Conservation (phyloP, 2,797 vertebrate genomes). For the Mus caroli region DNA sequence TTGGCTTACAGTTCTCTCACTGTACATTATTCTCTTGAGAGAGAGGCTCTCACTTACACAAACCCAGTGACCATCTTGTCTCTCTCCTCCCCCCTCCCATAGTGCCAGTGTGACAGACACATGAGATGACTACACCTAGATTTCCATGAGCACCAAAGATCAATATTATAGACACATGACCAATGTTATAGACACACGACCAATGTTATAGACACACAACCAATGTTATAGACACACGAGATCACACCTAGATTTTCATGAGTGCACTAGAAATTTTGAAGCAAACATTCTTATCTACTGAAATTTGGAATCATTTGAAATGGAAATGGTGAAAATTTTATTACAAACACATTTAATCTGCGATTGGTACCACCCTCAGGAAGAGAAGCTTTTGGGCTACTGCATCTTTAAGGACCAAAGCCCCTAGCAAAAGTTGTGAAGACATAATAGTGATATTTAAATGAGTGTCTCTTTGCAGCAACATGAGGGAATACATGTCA, state of each 20-base stretch:
- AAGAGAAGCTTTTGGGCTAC: not conserved
- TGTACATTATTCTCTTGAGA: not conserved
- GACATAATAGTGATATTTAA: conserved; percentile 22
- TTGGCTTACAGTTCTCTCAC: not conserved
- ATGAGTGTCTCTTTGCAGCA: conserved; percentile 21
- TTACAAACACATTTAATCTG: conserved; percentile 30
- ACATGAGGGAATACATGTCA: not conserved
- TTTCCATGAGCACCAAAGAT: no score
- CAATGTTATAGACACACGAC: not conserved
- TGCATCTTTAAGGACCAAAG: not conserved
- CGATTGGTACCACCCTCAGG: not conserved
- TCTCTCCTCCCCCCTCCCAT: no score
- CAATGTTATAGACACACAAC: not conserved
- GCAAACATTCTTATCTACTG: not conserved
- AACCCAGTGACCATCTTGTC: not conserved
- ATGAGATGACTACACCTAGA: no score
- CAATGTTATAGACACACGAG: not conserved
- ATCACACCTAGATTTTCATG: not conserved
- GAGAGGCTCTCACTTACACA: not conserved
- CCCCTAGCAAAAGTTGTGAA: conserved; percentile 50
- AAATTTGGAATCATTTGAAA: not conserved
- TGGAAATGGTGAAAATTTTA: conserved; percentile 37
- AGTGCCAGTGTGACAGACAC: not conserved
- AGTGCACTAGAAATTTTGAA: not conserved
- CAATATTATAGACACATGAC: not conserved